A percentile compares a stretch with the other conserved stretches of the same genome.
These are phyloP conservation scores for Drosophila setifemur DNA, from an alignment of 1,140 invertebrate genomes.

Conservation along the genomic window DNA sequence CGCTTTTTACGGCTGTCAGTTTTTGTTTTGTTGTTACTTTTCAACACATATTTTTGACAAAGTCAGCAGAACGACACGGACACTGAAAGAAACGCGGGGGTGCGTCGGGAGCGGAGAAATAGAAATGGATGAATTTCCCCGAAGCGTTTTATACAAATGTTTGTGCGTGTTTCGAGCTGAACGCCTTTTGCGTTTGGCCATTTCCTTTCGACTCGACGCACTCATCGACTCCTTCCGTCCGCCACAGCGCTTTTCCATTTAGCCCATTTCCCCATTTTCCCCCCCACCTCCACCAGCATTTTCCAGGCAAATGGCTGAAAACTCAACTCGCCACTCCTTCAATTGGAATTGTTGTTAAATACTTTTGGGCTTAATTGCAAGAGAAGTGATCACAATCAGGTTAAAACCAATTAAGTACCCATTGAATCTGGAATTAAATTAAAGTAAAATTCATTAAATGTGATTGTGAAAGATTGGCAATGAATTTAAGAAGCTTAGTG, in stretches of 20 bases:
- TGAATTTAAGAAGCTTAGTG: too few relatives aligned
- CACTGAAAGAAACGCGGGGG: constrained; percentile 2
- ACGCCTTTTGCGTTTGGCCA: constrained; percentile 42
- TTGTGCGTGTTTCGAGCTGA: constrained; percentile 41
- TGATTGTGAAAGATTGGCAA: too few relatives aligned
- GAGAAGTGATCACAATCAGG: background rate
- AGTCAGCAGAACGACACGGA: constrained; percentile 39
- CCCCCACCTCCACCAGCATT: constrained; percentile 12
- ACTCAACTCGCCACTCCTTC: background rate
- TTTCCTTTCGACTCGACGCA: constrained; percentile 36
- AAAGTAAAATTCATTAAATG: too few relatives aligned
- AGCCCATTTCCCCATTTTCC: constrained; percentile 17
- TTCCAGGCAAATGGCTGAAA: constrained; percentile 27
- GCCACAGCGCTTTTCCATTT: constrained; percentile 9
- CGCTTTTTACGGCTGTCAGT: constrained; percentile 38
- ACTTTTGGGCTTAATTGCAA: constrained; percentile 41
- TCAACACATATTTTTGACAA: constrained; percentile 61
- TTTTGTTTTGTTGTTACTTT: constrained; percentile 48
- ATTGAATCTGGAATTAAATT: background rate
- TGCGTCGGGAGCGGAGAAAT: background rate
- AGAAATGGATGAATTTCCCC: background rate
- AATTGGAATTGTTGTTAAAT: constrained; percentile 49
- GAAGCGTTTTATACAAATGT: background rate
- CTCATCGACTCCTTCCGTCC: constrained; percentile 7
- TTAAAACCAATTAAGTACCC: background rate